Base-by-base conservation (phyloP, 2,113 vertebrate species). In the Oophaga pumilio region DNA sequence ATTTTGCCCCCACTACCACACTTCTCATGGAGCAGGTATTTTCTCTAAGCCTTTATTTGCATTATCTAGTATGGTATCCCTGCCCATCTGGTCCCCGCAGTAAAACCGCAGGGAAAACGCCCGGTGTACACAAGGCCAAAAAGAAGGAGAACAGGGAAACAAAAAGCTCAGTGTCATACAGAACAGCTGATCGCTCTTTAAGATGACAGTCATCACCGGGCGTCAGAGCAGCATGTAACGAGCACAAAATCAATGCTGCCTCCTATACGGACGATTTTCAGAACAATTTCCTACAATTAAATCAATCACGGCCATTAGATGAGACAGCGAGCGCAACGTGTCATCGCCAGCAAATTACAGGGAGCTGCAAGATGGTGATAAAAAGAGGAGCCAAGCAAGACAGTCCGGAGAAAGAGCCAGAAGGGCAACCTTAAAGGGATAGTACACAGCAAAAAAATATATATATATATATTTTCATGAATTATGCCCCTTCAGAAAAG, bases 201-300 rank as follows among this genome's bases (percentile, higher is more conserved):
- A 69, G 26, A 13, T 43, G 15, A 43, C 20, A 73, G 69, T 43
- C 69, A 43, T 10, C 17, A 7, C 28, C 53, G 33, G 20, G 49
- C 76, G 13, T 24, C 50, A 11, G 22, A 0, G 76, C 4, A 7
- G 79, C 18, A n/a, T 33, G 24, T 13, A 56, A 20, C 26, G 28
- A 80, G 26, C 33, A 22, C 7, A 22, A 60, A 66, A 82, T 82
- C 79, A 66, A 82, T 82, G 79, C 5, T 2, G 60, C 18, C 20
- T 66, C 59, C 33, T 64, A 64, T 60, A 20, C 33, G 14, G 78
- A 26, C n/a, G 18, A 28, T 59, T 28, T 57, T 28, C 77, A 59
- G 15, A 81, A 60, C 59, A 82, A 64, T 82, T 66, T 82, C 28
- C 60, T 50, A n/a, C 59, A 66, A 82, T 82, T 50, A 64, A 82